Conservation (phyloP, 2,797 vertebrate species). For the Eutrigla gurnardus region DNA sequence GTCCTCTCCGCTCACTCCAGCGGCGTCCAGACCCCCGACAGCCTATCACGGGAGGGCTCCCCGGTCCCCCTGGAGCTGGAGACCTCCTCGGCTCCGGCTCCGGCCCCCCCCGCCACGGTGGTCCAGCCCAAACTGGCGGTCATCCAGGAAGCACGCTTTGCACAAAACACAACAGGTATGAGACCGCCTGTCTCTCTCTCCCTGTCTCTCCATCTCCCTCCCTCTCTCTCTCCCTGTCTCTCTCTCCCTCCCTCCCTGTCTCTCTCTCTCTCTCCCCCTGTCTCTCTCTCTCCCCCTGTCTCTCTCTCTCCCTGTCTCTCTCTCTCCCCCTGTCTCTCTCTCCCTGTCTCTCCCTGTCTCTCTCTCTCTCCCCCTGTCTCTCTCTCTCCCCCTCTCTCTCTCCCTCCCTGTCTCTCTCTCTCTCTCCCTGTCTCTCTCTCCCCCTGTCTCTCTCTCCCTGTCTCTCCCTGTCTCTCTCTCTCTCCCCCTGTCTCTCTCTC, state of each 20-base stretch:
- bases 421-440: too few relatives aligned
- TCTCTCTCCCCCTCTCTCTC: fast-evolving
- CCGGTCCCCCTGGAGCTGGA: conserved; percentile 92
- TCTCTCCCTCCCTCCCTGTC: too few relatives aligned
- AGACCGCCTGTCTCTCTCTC: background rate
- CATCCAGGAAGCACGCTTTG: conserved; percentile 95
- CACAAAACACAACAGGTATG: conserved; percentile 93
- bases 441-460: too few relatives aligned
- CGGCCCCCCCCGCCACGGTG: conserved; percentile 48
- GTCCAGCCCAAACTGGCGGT: conserved; percentile 94
- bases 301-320: background rate
- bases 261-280: too few relatives aligned
- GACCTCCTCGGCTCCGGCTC: conserved; percentile 61
- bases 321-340: background rate
- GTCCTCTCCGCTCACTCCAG: conserved; percentile 97
- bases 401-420: too few relatives aligned
- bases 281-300: too few relatives aligned
- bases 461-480: too few relatives aligned
- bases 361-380: too few relatives aligned
- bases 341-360: background rate
- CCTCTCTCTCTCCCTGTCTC: too few relatives aligned
- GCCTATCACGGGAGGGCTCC: conserved; percentile 95
- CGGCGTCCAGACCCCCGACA: conserved; percentile 96
- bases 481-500: too few relatives aligned
- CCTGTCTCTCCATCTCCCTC: too few relatives aligned